Evolutionary conservation across 1,140 invertebrate species (phyloP).

Genomic region (Propsilocerus akamusi): DNA sequence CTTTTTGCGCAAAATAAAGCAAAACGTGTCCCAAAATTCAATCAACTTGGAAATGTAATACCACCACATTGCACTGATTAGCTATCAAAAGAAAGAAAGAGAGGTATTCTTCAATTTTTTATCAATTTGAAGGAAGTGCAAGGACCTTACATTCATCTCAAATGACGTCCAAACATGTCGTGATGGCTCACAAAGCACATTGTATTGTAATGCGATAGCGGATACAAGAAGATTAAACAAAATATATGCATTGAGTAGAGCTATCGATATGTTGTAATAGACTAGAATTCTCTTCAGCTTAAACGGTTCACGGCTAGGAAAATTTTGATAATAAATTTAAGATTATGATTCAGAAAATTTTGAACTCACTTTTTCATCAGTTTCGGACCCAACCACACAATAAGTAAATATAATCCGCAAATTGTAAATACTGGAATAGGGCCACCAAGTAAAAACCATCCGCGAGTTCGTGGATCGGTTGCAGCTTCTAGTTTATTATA

Average conservation of each 20-base stretch:
- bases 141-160: slow-evolving; percentile 56
- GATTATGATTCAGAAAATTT: not conserved
- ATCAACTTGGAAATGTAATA: slow-evolving; percentile 84
- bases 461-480: too few relatives aligned
- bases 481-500: too few relatives aligned
- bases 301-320: slow-evolving; percentile 41
- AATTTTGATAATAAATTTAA: slow-evolving; percentile 6
- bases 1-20: slow-evolving; percentile 73
- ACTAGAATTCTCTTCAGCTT: slow-evolving; percentile 59
- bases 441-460: slow-evolving; percentile 67
- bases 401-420: slow-evolving; percentile 53
- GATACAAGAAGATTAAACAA: slow-evolving; percentile 54
- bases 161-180: slow-evolving; percentile 58
- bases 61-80: slow-evolving; percentile 82
- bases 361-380: slow-evolving; percentile 51
- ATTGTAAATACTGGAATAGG: slow-evolving; percentile 55
- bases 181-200: slow-evolving; percentile 78
- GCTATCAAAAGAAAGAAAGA: too few relatives aligned
- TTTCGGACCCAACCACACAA: slow-evolving; percentile 62
- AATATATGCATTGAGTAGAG: slow-evolving; percentile 70
- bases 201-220: slow-evolving; percentile 63
- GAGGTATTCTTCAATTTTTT: too few relatives aligned
- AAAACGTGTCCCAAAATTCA: slow-evolving; percentile 81
- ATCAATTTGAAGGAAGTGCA: too few relatives aligned
- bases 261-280: slow-evolving; percentile 73